Evolutionary conservation across 2,113 vertebrate genomes (phyloP), one percentile per base, ranked within the genome.

Genomic region (Sarotherodon lohbergeri): DNA sequence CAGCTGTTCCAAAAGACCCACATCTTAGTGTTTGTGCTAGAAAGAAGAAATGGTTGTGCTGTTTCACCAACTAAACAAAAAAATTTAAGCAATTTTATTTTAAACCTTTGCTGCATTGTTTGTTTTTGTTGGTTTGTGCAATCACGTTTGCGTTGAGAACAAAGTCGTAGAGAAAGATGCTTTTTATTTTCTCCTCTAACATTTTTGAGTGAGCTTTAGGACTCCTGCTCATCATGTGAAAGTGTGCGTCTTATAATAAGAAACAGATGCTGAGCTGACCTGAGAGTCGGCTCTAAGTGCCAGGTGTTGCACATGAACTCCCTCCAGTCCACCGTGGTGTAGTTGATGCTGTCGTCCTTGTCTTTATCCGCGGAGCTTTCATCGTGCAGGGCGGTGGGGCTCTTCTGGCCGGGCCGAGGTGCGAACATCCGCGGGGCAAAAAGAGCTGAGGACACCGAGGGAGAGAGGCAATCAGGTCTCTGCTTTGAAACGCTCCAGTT

Each of bases 231-330:
- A 17, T 68, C 86, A 57, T 7, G 27, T 7, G 4, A 32, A n/a
- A 55, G 5, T 14, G 24, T 8, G 39, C 52, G 3, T 11, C 27
- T 52, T 27, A 55, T 0, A 16, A 22, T 3, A 24, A 41, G 11
- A 10, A 1, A 13, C 4, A 41, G n/a, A 48, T 34, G 76, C 9
- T 1, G 4, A 4, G 32, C 93, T 95, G 93, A 99, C 99, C 99
- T 97, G 82, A 99, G 97, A 0, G 99, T 99, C 7, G 99, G 99
- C 88, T 99, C 98, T 93, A 99, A 94, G 95, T 99, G 99, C 99
- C 99, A 99, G 4, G 99, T 99, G 96, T 99, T 99, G 93, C 99
- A 99, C 95, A 98, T 97, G 86, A 99, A 99, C 92, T 99, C 99
- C 93, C 99, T 97, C 98, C 98, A 99, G 95, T 99, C 99, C 2